Conservation (phyloP, 2,888 invertebrate genomes). For the Lacanobia oleracea region DNA sequence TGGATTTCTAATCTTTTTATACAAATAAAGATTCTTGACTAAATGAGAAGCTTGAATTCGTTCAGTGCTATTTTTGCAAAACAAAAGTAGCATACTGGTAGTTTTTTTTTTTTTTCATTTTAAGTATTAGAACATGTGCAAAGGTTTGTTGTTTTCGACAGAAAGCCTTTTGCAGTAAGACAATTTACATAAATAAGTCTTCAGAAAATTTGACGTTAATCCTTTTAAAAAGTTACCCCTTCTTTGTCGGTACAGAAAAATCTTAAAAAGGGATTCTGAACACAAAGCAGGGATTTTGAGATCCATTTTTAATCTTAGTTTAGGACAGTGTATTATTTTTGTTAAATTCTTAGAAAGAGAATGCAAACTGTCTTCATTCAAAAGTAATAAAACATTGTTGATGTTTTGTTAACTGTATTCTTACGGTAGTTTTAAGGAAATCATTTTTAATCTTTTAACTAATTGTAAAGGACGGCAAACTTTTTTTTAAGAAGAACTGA, state of each 20-base stretch:
- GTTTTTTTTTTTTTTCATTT: not conserved
- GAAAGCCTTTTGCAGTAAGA: conserved; percentile 60
- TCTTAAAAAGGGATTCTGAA: conserved; percentile 64
- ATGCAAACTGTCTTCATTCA: conserved; percentile 24
- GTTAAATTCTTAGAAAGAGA: conserved; percentile 56
- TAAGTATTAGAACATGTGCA: conserved; percentile 9
- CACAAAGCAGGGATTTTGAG: conserved; percentile 48
- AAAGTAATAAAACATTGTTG: conserved; percentile 31
- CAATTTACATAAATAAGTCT: conserved; percentile 70
- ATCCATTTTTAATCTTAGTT: conserved; percentile 75
- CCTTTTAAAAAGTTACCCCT: conserved; percentile 76
- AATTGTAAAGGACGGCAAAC: not conserved
- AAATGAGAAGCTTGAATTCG: not conserved
- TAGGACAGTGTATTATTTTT: conserved; percentile 62
- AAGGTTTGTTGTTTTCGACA: conserved; percentile 8
- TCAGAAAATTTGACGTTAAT: conserved; percentile 73
- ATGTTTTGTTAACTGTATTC: conserved; percentile 38
- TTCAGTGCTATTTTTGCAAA: not conserved
- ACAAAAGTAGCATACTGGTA: not conserved
- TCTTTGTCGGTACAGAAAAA: conserved; percentile 70
- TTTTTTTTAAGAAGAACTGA: conserved; percentile 6
- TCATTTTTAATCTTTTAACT: conserved; percentile 30
- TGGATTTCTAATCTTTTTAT: not conserved
- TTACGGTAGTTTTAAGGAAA: conserved; percentile 36
- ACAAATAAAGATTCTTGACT: not conserved